Percentiles rank a stretch among this genome's conserved stretches.
Conservation (phyloP, 2,113 vertebrate genomes). For the Genyomyrus donnyi region DNA sequence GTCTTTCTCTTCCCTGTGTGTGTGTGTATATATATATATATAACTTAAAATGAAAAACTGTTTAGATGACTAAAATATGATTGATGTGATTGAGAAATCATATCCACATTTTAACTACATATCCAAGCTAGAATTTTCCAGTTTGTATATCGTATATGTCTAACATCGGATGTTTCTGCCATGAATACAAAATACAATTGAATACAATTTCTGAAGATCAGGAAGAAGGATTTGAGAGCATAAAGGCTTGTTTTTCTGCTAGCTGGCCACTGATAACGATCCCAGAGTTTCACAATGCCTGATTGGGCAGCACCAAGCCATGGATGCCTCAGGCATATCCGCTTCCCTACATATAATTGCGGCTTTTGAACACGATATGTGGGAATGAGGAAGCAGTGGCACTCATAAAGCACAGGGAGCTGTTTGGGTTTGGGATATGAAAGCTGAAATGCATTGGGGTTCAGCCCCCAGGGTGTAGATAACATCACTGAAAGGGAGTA, state of each 20-base stretch:
- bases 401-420: not conserved
- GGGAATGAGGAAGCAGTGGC: not conserved
- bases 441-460: not conserved
- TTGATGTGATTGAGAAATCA: not conserved
- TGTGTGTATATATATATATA: not conserved
- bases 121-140: not conserved
- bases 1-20: not conserved
- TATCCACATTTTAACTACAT: not conserved
- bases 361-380: conserved; percentile 7
- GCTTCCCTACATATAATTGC: not conserved
- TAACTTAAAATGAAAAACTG: not conserved
- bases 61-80: not conserved
- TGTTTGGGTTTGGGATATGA: not conserved
- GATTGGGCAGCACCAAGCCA: not conserved
- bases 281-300: not conserved
- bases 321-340: not conserved
- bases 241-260: not conserved
- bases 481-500: conserved; percentile 1
- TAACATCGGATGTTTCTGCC: not conserved
- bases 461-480: not conserved
- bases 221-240: not conserved
- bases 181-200: not conserved
- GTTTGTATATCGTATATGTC: not conserved
- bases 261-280: not conserved
- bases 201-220: not conserved